A percentile compares a stretch with the other conserved stretches of the same genome.
These are phyloP conservation scores for Macrocentrus cingulum DNA, from an alignment of 1,140 invertebrate species.

Conservation along the genomic window DNA sequence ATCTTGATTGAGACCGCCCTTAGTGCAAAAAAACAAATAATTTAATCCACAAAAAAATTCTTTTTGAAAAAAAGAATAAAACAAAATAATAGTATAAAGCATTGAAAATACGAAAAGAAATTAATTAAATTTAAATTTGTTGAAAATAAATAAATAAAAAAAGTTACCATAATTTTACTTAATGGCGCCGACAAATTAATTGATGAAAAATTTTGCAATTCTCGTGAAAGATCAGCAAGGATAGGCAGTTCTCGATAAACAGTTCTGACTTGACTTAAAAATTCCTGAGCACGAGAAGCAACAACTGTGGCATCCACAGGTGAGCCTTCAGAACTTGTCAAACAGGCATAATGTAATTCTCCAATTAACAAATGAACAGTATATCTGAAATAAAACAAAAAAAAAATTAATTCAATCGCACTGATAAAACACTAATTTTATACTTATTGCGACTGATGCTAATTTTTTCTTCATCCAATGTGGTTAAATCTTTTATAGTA, in stretches of 20 bases:
- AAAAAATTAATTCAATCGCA: neutral
- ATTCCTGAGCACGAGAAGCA: slow-evolving; percentile 34
- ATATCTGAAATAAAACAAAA: slow-evolving; percentile 30
- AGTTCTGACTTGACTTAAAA: slow-evolving; percentile 37
- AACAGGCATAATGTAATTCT: slow-evolving; percentile 39
- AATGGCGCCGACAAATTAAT: slow-evolving; percentile 39
- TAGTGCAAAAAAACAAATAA: no score
- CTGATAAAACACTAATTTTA: slow-evolving; percentile 18
- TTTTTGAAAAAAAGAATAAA: neutral
- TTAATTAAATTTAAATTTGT: slow-evolving; percentile 5
- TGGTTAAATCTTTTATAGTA: slow-evolving; percentile 30
- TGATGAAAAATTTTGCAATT: slow-evolving; percentile 31
- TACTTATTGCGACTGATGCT: slow-evolving; percentile 41
- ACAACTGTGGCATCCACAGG: slow-evolving; percentile 24
- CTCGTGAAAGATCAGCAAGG: slow-evolving; percentile 38
- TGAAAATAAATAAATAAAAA: neutral
- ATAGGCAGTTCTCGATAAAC: slow-evolving; percentile 44
- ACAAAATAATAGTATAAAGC: neutral
- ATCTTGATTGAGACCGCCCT: slow-evolving; percentile 37
- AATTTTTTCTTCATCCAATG: slow-evolving; percentile 38
- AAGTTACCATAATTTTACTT: slow-evolving; percentile 38
- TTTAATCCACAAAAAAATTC: no score
- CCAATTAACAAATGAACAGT: slow-evolving; percentile 39
- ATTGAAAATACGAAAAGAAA: neutral
- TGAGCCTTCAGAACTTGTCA: slow-evolving; percentile 35